Evolutionary conservation across 2,113 vertebrate genomes (phyloP), one percentile per base, ranked within the genome.

Genomic region (Forbesichthys agassizii): DNA sequence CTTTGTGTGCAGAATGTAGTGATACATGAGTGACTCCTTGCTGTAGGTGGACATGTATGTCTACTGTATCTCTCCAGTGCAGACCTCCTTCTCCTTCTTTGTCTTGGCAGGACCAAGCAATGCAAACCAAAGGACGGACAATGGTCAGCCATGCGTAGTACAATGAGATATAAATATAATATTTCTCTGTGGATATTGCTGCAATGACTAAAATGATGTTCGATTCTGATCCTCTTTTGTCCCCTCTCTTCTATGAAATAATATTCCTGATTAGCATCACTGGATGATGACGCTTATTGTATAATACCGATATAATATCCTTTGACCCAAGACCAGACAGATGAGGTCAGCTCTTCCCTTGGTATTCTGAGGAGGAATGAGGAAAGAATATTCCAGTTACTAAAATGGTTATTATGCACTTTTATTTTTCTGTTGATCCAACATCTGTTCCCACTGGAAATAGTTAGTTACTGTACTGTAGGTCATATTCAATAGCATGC

Each of bases 381-480:
- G 57, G 63, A 58, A 75, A 33, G 14, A 53, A 48, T 48, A 12
- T 59, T 63, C 52, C 52, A 73, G 58, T 68, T 53, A 81, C n/a
- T 48, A 16, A 42, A 49, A 68, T 27, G 27, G 58, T 16, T 53
- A 16, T 65, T 70, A 48, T 59, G 68, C 59, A 27, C 27, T 27
- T 27, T 27, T 27, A 27, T 68, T 79, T 71, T 59, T 36, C 64
- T 62, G 80, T 89, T 73, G 78, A 84, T 77, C 63, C 66, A 16
- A 2, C 52, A 73, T 81, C 78, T 78, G 69, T 59, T 46, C 20
- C 56, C 42, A n/a, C 63, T 77, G 18, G 56, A 78, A 68, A 80
- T 79, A 49, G 79, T 80, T 66, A 68, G 67, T 82, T 66, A 8
- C 36, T 42, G 10, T 51, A 59, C 36, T 42, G 10, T 51, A 59